Base-by-base conservation (phyloP, 92 coral and sea anemone species). In the Heteractis magnifica region DNA sequence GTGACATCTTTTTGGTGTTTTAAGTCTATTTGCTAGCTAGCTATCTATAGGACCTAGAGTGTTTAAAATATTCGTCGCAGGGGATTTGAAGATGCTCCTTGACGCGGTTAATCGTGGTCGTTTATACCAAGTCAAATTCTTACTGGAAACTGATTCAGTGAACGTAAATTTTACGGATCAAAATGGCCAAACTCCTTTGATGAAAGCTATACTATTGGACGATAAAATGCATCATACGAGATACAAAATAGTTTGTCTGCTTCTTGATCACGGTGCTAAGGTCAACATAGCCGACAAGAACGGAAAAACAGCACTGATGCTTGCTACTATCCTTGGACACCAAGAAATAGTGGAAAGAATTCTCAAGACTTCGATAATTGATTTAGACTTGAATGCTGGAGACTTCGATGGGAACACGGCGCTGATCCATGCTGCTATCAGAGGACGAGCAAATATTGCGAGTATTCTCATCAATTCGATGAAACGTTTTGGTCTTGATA, bases 391-490 rank as follows among this genome's bases (percentile, higher is more conserved):
- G 81, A 94, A 92, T 51, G 89, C 92, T 6, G 89, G 73, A 52
- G 99, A 96, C 75, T 53, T 60, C 20, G 89, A 87, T 53, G 97
- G 97, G 7, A 92, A 96, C 71, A 94, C 99, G n/a, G 99, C 98
- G 13, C 65, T 96, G 59, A 92, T 92, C 65, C 90, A 94, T 71
- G 98, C 95, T 8, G 96, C 98, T 8, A 84, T 94, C 6, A 73
- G 71, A 48, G 99, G 99, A 0, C 86, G 87, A 55, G 83, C 77
- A 15, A 81, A 77, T 21, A 85, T 93, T n/a, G 95, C 92, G 4
- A 77, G 88, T 71, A 74, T 89, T 82, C 91, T 96, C 51, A 80
- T 94, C 10, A 81, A 87, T 44, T 95, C 95, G 5, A 85, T 96
- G 74, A 90, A 89, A 77, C 79, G 99, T 20, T 96, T 96, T 86